Base-by-base conservation (phyloP, 2,797 vertebrate species). In the Enteromius unitaeniatus region DNA sequence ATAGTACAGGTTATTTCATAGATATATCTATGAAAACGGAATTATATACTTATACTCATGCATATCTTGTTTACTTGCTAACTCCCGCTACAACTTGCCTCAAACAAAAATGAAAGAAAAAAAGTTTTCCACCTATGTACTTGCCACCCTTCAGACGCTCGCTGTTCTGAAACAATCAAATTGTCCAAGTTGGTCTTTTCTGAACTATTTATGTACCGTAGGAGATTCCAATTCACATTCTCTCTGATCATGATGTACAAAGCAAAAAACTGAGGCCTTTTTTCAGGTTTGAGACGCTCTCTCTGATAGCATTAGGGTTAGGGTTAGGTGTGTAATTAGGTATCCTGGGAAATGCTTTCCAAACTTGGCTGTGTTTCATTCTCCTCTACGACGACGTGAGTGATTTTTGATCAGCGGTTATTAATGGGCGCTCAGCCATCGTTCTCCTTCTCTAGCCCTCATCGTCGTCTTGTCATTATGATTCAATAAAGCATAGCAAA, bases 401-500 rank as follows among this genome's bases (percentile, higher is more conserved):
- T 72, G 83, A 70, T 51, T 74, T 55, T 85, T 83, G 76, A 86
- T 87, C 78, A 78, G 78, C 55, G 31, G 79, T 75, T 72, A 81
- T 88, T 87, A 85, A 86, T 82, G 77, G 65, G 37, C 65, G 70
- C 85, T 88, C 86, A 85, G 75, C 62, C 86, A 62, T 53, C 40
- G 2, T 78, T 77, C 85, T 58, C 60, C 78, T 40, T 51, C 62
- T 73, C 78, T 76, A 78, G 51, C 81, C 65, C 86, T 78, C 72
- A 78, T 78, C 82, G 76, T 85, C 34, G 68, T 88, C 85, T 86
- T 77, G 87, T 90, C 84, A 86, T 93, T 90, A 89, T 88, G 81
- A 91, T 90, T 91, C 89, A 90, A 92, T 84, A 90, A 85, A 78
- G 84, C 87, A 88, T 73, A 83, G 73, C 87, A 90, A 92, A 89